phyloP scores from a whole-genome alignment of 2,113 vertebrate genomes.

The Hassar affinis region DNA sequence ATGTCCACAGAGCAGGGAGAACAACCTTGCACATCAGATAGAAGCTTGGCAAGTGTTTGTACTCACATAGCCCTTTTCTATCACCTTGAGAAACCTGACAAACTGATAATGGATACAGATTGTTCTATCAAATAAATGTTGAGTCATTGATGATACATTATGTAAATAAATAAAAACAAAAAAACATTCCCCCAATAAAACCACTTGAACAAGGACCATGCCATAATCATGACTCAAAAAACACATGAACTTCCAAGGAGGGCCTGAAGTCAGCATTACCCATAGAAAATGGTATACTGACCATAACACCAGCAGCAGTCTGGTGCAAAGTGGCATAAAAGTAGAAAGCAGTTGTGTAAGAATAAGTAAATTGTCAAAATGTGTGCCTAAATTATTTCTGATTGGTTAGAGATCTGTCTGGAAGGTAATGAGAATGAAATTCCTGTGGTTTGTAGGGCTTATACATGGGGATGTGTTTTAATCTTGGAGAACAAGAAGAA shows the following conservation, averaged over 20 bases:
- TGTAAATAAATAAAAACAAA: not conserved
- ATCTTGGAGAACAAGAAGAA: too few species aligned
- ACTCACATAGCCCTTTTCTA: not conserved
- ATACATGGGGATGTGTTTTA: too few species aligned
- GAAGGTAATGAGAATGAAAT: too few species aligned
- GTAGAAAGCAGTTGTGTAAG: not conserved
- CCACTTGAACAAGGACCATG: not conserved
- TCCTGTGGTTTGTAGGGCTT: too few species aligned
- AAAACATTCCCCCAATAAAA: not conserved
- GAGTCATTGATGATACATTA: not conserved
- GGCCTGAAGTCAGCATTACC: not conserved
- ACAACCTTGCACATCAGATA: not conserved
- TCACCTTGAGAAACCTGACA: not conserved
- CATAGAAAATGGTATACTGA: not conserved
- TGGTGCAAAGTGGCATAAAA: not conserved
- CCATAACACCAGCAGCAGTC: not conserved
- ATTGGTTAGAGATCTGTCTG: too few species aligned
- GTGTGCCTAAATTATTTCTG: not conserved
- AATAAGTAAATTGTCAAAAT: not conserved
- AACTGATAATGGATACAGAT: not conserved
- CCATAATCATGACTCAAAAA: not conserved
- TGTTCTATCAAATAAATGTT: not conserved
- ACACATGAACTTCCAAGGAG: not conserved
- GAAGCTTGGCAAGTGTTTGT: not conserved
- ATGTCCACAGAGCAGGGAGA: not conserved